Percentiles rank a stretch among this genome's conserved stretches.
Evolutionary conservation across 2,888 invertebrate species (phyloP).

Genomic region (Drosophila affinis): DNA sequence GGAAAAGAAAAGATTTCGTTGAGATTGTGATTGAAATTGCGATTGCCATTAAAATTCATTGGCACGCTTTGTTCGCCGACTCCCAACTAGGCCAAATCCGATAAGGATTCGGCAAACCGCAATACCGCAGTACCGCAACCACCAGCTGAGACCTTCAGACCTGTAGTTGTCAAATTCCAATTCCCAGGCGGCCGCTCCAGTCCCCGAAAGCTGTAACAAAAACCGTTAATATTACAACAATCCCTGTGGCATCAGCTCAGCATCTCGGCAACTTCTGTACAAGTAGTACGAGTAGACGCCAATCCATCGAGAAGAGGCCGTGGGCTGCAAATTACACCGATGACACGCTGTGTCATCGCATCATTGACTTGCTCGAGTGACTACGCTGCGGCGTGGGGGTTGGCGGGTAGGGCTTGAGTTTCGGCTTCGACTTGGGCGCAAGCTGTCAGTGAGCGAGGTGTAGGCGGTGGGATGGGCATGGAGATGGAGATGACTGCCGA

Average conservation of each 20-base stretch:
- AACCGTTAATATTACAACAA: slow-evolving; percentile 65
- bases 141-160: slow-evolving; percentile 37
- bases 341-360: slow-evolving; percentile 78
- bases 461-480: background rate
- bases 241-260: slow-evolving; percentile 48
- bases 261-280: background rate
- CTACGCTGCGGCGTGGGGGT: slow-evolving; percentile 11
- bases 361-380: slow-evolving; percentile 61
- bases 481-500: slow-evolving; percentile 33
- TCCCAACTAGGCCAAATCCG: slow-evolving; percentile 50
- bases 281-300: slow-evolving; percentile 22
- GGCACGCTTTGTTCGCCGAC: slow-evolving; percentile 41
- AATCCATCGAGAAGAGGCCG: slow-evolving; percentile 56
- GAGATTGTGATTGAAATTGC: slow-evolving; percentile 26
- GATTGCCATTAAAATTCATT: slow-evolving; percentile 69
- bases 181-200: slow-evolving; percentile 51
- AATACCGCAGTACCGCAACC: slow-evolving; percentile 11
- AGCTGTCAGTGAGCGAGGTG: background rate
- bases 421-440: background rate
- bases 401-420: background rate
- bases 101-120: slow-evolving; percentile 46
- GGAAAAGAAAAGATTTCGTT: slow-evolving; percentile 18
- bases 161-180: slow-evolving; percentile 52
- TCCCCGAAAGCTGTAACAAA: slow-evolving; percentile 63
- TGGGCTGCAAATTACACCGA: slow-evolving; percentile 69